Percentiles rank a stretch among this genome's conserved stretches.
phyloP scores from a whole-genome alignment of 2,888 invertebrate species.

The Xylocampa areola region DNA sequence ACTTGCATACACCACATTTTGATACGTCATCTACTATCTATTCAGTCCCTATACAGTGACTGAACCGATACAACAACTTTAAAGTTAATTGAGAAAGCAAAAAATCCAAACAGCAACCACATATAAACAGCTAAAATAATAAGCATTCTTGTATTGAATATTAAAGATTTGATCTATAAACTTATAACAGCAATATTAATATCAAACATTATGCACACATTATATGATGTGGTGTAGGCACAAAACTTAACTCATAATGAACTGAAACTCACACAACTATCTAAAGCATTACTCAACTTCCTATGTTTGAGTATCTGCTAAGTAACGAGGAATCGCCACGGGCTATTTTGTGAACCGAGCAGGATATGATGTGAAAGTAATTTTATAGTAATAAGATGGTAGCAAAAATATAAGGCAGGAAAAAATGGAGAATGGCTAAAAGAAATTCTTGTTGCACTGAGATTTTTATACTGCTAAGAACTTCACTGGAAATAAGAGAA shows the following conservation, averaged over 20 bases:
- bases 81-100: too few species aligned
- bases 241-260: constrained; percentile 53
- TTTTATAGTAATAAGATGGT: constrained; percentile 43
- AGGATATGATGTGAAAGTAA: constrained; percentile 37
- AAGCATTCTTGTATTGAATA: too few species aligned
- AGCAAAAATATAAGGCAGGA: constrained; percentile 21
- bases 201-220: constrained; percentile 27
- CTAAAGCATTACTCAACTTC: constrained; percentile 47
- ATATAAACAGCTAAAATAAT: too few species aligned
- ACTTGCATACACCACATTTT: too few species aligned
- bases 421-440: not conserved
- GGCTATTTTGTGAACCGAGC: constrained; percentile 44
- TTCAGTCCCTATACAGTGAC: too few species aligned
- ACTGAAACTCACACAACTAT: constrained; percentile 40
- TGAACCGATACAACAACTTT: too few species aligned
- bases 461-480: constrained; percentile 1
- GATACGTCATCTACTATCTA: too few species aligned
- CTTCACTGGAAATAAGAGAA: not conserved
- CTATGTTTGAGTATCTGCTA: constrained; percentile 48
- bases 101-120: too few species aligned
- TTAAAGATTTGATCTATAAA: too few species aligned
- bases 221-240: constrained; percentile 23
- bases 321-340: constrained; percentile 46
- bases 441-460: constrained; percentile 3
- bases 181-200: constrained; percentile 33